These are phyloP conservation scores for Leistus spinibarbis DNA, from an alignment of 2,888 invertebrate species.

Conservation along the genomic window DNA sequence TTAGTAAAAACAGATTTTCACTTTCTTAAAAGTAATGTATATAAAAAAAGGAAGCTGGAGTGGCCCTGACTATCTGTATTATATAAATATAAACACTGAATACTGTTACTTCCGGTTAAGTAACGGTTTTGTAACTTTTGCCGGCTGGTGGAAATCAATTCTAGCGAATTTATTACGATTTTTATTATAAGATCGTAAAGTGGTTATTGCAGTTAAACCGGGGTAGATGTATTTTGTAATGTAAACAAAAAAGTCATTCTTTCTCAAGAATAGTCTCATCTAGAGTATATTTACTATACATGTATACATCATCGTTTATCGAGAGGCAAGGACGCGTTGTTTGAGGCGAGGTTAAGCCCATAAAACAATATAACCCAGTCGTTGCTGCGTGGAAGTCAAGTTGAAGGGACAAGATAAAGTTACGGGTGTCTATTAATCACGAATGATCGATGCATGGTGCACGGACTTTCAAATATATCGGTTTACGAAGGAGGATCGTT, in stretches of 20 bases:
- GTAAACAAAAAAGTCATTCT: neutral
- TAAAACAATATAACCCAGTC: slow-evolving; percentile 33
- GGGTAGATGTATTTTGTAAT: neutral
- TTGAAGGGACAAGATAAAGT: slow-evolving; percentile 36
- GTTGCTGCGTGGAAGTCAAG: slow-evolving; percentile 28
- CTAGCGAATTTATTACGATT: too few relatives aligned
- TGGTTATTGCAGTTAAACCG: too few relatives aligned
- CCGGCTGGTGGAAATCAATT: too few relatives aligned
- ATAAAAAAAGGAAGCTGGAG: too few relatives aligned
- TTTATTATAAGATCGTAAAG: too few relatives aligned
- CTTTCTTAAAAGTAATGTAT: too few relatives aligned
- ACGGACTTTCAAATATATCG: slow-evolving; percentile 32
- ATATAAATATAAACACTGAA: too few relatives aligned
- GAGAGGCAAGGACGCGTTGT: neutral
- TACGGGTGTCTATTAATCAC: slow-evolving; percentile 32
- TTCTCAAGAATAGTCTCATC: neutral
- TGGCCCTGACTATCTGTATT: too few relatives aligned
- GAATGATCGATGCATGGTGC: slow-evolving; percentile 31
- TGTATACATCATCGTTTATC: neutral
- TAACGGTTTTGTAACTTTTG: too few relatives aligned
- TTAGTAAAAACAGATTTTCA: too few relatives aligned
- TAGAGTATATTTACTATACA: neutral
- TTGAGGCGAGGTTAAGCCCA: slow-evolving; percentile 1
- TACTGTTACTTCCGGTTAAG: too few relatives aligned
- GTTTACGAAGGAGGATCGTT: slow-evolving; percentile 12